These are phyloP conservation scores for Isurus oxyrinchus DNA, from an alignment of 2,113 vertebrate genomes.

Conservation along the genomic window DNA sequence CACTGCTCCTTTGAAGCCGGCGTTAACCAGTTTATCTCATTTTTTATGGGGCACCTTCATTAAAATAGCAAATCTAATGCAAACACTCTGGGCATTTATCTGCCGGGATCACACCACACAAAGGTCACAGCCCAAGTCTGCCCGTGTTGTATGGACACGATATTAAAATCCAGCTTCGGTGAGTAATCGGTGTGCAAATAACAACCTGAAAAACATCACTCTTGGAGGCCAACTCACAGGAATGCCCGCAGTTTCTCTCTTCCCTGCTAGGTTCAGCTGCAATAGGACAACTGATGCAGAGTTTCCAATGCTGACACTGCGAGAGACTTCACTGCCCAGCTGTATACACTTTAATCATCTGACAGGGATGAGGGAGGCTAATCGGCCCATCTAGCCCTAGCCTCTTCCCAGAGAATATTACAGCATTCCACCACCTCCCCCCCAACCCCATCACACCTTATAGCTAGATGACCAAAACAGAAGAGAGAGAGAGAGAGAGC, in stretches of 20 bases:
- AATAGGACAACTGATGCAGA: not conserved
- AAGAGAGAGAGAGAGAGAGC: not conserved
- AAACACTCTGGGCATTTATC: not conserved
- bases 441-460: not conserved
- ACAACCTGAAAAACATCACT: not conserved
- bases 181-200: not conserved
- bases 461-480: not conserved
- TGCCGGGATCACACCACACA: not conserved
- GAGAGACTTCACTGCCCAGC: not conserved
- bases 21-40: not conserved
- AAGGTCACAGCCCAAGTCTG: not conserved
- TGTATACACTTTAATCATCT: not conserved
- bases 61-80: not conserved
- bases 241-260: not conserved
- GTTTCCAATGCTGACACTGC: not conserved
- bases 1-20: not conserved
- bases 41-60: not conserved
- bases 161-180: not conserved
- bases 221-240: not conserved
- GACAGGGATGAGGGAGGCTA: not conserved
- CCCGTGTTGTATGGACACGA: not conserved
- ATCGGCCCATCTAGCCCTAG: not conserved
- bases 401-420: not conserved
- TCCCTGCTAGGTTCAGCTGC: not conserved
- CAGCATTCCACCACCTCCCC: not conserved